phyloP scores from a whole-genome alignment of 2,113 vertebrate species.

The Crocuta crocuta region DNA sequence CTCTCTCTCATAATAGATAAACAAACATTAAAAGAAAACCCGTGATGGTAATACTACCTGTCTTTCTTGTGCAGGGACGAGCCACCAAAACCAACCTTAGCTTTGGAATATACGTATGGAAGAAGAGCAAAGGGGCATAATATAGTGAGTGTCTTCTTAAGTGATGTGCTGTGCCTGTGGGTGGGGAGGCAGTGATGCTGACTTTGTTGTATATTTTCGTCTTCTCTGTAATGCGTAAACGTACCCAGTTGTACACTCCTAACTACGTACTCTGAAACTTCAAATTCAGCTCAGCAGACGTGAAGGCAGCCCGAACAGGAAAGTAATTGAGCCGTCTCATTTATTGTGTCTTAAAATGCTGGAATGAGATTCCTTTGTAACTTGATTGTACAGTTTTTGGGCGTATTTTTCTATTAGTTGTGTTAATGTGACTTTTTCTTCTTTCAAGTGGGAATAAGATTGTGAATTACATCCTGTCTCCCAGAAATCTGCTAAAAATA shows the following conservation, averaged over 20 bases:
- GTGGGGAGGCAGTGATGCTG: background rate
- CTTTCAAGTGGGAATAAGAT: conserved; percentile 38
- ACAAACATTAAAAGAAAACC: background rate
- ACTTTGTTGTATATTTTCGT: background rate
- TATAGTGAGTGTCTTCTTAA: conserved; percentile 87
- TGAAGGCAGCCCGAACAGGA: background rate
- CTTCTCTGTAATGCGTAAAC: background rate
- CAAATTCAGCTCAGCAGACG: background rate
- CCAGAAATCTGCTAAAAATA: conserved; percentile 5
- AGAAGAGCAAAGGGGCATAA: conserved; percentile 94
- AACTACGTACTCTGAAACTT: background rate
- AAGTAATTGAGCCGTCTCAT: conserved; percentile 21
- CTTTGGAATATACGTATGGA: conserved; percentile 96
- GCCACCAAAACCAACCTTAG: conserved; percentile 94
- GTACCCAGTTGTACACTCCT: background rate
- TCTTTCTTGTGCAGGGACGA: conserved; percentile 91
- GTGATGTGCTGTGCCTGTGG: accelerated
- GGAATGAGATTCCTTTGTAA: conserved; percentile 10
- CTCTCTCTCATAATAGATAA: too few species aligned
- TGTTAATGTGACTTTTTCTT: background rate
- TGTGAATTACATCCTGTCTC: conserved; percentile 13
- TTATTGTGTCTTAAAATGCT: background rate
- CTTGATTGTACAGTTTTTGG: conserved; percentile 7
- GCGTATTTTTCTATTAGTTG: background rate
- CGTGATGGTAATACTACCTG: background rate